Base-by-base conservation (phyloP, 2,797 vertebrate species). In the Graptemys geographica region DNA sequence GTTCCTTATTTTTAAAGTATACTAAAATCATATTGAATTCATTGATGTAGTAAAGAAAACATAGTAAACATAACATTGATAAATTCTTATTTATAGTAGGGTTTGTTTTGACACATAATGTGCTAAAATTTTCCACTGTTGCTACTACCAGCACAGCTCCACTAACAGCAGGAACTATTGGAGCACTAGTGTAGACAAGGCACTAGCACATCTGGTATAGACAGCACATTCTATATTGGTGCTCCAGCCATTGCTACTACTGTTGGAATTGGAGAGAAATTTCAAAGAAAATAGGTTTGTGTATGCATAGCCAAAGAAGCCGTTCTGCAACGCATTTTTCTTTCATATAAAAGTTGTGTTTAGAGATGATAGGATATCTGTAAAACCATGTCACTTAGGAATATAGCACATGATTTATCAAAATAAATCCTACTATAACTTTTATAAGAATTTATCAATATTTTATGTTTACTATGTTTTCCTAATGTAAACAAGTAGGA, bases 1-100 rank as follows among this genome's bases (percentile, higher is more conserved):
- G 94, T 86, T 88, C 76, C 31, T 89, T 47, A 78, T 41, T 78
- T 90, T 93, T 53, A 80, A 59, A 84, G 33, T 57, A 19, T 57
- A 59, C 74, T 88, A 76, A 19, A 72, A 92, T 49, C 76, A 55
- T 55, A 55, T 83, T 76, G 56, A 97, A 95, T 85, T 93, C 8
- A 93, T 41, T 95, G 56, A 89, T 1, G 19, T 21, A 89, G 51
- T 89, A 31, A 89, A 92, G 88, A 4, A 51, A 21, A 47, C 12
- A 59, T 79, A 0, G 9, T 81, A 81, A 12, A 56, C 0, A 44
- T 44, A 76, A 49, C 49, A 4, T 25, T 55, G 23, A 55, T 55
- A 55, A 55, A 25, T 55, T 55, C 33, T 65, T n/a, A 94, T 28
- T 16, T 89, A 90, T 10, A 3, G 47, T 2, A 92, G 59, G 59